Base-by-base conservation (phyloP, 2,888 invertebrate genomes). In the Sisyra nigra region DNA sequence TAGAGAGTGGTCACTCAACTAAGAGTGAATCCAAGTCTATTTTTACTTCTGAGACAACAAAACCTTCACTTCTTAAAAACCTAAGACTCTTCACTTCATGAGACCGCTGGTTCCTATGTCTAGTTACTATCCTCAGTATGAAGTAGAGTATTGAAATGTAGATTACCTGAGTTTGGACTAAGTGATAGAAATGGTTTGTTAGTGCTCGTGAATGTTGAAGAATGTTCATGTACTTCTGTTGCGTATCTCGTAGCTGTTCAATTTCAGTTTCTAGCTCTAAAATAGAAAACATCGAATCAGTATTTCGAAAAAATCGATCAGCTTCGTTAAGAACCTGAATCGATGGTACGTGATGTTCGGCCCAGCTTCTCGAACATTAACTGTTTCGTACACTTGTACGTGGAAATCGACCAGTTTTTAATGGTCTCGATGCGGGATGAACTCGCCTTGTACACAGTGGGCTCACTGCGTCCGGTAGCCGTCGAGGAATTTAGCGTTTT, bases 321-420 rank as follows among this genome's bases (percentile, higher is more conserved):
- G 13, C n/a, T 37, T 37, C 18, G 41, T 31, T 19, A 17, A 9
- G 56, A 52, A 82, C 83, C 83, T 51, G 87, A 80, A 59, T 91
- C 89, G 40, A 89, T 83, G 35, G 89, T 91, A 46, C 89, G 72
- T 7, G 88, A 86, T 36, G 85, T 83, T 67, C 93, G 97, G 13
- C 97, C 97, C 44, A 98, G 71, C 59, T 91, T 92, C 61, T 98
- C 97, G 52, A 92, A 85, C 65, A 98, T 80, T 46, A 94, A 74
- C 62, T 98, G 97, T 55, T 89, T 86, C 5, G 97, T 97, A 61
- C 96, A 97, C 65, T 96, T 97, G 63, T 93, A 97, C 0, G 96
- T 96, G 47, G 93, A 93, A 57, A 97, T 87, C 48, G 94, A 89
- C 97, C 97, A 98, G 59, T 86, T 91, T 60, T 86, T 89, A 48